Evolutionary conservation across 2,797 vertebrate genomes (phyloP).

Genomic region (Rachycentron canadum): DNA sequence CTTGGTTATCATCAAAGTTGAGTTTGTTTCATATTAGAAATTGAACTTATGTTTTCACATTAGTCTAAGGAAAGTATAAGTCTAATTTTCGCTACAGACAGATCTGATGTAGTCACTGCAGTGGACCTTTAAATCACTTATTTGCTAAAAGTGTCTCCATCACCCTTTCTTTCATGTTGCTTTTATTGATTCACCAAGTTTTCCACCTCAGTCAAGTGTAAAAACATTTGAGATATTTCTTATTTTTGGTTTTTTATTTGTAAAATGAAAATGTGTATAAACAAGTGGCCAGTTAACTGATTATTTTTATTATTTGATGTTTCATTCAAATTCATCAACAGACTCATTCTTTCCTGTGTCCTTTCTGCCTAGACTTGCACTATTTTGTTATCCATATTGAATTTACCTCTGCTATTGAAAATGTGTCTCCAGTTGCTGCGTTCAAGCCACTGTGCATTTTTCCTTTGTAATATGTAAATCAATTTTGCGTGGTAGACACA

Average conservation of each 20-base stretch:
- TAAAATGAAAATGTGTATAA: too few relatives aligned
- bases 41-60: too few relatives aligned
- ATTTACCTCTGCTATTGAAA: not conserved
- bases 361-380: not conserved
- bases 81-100: too few relatives aligned
- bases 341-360: not conserved
- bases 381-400: too few relatives aligned
- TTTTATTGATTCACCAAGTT: not conserved
- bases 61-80: too few relatives aligned
- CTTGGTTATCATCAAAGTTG: not conserved
- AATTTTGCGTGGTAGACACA: not conserved
- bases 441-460: too few relatives aligned
- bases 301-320: not conserved
- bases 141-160: not conserved
- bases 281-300: too few relatives aligned
- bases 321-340: conserved; percentile 1
- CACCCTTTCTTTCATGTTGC: not conserved
- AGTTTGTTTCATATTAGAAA: too few relatives aligned
- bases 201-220: not conserved
- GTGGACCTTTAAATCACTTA: not conserved
- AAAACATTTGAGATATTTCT: not conserved
- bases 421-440: not conserved
- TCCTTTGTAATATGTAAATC: not conserved
- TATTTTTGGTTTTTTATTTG: too few relatives aligned
- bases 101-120: too few relatives aligned